Base-by-base conservation (phyloP, 2,797 vertebrate genomes). In the Mallotus villosus region DNA sequence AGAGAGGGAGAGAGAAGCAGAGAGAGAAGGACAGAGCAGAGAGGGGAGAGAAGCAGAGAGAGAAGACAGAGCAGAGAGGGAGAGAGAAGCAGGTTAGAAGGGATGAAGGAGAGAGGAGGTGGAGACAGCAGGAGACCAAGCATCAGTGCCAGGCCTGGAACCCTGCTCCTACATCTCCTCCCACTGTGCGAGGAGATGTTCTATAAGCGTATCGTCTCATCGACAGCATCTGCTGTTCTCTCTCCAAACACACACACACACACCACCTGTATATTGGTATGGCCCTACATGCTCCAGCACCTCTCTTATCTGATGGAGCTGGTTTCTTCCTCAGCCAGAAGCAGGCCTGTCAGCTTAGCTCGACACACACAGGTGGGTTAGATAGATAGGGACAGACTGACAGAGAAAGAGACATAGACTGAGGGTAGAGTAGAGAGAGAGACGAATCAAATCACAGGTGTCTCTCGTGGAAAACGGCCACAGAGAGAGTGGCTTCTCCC, bases 131-230 rank as follows among this genome's bases (percentile, higher is more conserved):
- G 17, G 19, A 69, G 6, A 37, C 34, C 9, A 21, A 1, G 46
- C 58, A 62, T 22, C n/a, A 77, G 78, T 76, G 79, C 66, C 67
- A 19, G 68, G 67, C 63, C 71, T 67, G 63, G 84, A 72, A 49
- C 78, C 74, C 66, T 75, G 59, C 78, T 84, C 70, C 51, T 69
- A 68, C 84, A 71, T 59, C 78, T 75, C 5, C 3, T 75, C 82
- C 89, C 92, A 90, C 88, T 92, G 89, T 82, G 79, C 62, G 75
- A 77, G 67, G 70, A 88, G 81, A 85, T 91, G 85, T 92, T 91
- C 91, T 91, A 87, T 87, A 91, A 92, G 91, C 82, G 75, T 83
- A 88, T 86, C 84, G 79, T 89, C 88, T 92, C 88, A 92, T 92
- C 87, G 78, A 74, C 84, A 81, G 88, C 77, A 86, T 88, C 85